Evolutionary conservation across 2,113 vertebrate genomes (phyloP).

Genomic region (Rallus limicola): DNA sequence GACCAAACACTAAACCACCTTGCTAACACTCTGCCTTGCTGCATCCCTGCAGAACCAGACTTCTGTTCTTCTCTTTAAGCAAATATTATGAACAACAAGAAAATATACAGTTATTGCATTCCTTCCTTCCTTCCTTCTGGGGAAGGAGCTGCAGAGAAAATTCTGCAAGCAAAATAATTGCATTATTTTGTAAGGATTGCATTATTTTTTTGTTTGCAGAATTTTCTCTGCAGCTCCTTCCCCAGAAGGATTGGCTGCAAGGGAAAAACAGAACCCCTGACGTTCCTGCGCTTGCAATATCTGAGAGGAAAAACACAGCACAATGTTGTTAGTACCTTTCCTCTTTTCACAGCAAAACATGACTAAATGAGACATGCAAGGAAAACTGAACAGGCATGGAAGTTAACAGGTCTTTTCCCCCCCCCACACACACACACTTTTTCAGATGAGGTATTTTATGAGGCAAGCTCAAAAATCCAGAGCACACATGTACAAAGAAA

Average conservation of each 20-base stretch:
- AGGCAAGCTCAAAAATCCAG: background rate
- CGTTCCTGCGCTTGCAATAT: background rate
- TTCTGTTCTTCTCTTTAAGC: background rate
- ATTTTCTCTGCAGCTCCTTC: background rate
- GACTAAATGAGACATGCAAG: background rate
- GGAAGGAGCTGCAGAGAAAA: background rate
- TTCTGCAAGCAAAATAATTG: background rate
- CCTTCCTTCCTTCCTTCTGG: background rate
- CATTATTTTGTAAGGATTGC: too few species aligned
- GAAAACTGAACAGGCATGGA: background rate
- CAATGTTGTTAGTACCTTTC: background rate
- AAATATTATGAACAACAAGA: background rate
- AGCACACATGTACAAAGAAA: background rate
- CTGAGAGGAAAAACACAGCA: background rate
- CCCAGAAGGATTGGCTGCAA: background rate
- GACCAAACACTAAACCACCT: background rate
- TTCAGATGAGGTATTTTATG: background rate
- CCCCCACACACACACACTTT: background rate
- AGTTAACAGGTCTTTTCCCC: background rate
- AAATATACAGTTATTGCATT: too few species aligned
- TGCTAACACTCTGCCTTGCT: background rate
- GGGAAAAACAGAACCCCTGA: background rate
- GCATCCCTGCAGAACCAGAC: background rate
- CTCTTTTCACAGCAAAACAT: background rate
- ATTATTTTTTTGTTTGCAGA: background rate